Base-by-base conservation (phyloP, 2,797 vertebrate species). In the Falco rusticolus region DNA sequence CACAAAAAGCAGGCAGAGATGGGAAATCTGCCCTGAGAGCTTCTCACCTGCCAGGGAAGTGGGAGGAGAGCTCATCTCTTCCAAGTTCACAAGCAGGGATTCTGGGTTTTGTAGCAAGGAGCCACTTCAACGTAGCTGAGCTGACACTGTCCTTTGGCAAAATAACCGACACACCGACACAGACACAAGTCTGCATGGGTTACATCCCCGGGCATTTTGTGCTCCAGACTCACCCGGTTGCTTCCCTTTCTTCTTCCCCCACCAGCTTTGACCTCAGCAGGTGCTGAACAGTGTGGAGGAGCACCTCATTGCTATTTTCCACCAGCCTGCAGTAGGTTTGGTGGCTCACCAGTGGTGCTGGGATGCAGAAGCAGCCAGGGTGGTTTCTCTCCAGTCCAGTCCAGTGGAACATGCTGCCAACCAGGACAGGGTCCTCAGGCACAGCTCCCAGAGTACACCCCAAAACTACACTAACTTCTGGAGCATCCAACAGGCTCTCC, bases 361-460 rank as follows among this genome's bases (percentile, higher is more conserved):
- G 37, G 63, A 69, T 45, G 25, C 25, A 56, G n/a, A 56, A 89
- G 20, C 0, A 71, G 7, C 34, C 31, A 11, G 16, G 24, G 11
- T 22, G 13, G 12, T 50, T 82, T 69, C 39, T 29, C 57, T 43
- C 18, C 65, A 59, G 33, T 34, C 39, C 29, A 16, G 51, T 28
- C 33, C 24, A 53, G 47, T 2, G 1, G 15, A 69, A 3, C 29
- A 56, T 3, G 0, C 21, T 22, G 64, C 21, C 1, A 0, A 1
- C 9, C 1, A 6, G 33, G 22, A 83, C 1, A 1, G 26, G 54
- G 50, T 28, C 18, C 18, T 29, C 25, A 24, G 33, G 29, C 70
- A 48, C 6, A 29, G 56, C 72, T 69, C 71, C 34, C 59, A 6
- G 26, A 61, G 14, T 68, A 29, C 26, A 24, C 2, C 33, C 15